These are phyloP conservation scores for Cantharis lateralis DNA, from an alignment of 2,888 invertebrate genomes.

Conservation along the genomic window DNA sequence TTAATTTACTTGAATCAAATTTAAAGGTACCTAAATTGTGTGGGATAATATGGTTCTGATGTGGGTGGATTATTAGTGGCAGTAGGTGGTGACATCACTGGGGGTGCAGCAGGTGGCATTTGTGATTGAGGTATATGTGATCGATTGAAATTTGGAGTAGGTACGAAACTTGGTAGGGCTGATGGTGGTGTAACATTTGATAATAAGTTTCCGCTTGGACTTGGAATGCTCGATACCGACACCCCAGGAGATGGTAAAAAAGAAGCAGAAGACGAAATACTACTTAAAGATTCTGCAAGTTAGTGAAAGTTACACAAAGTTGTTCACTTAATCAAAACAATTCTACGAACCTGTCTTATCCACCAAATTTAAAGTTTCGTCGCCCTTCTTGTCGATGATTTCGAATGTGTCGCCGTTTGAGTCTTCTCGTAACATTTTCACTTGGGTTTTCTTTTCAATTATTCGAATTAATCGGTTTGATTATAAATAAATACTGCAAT, in stretches of 20 bases:
- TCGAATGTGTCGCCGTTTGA: slow-evolving; percentile 56
- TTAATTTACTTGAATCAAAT: neutral
- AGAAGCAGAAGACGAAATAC: slow-evolving; percentile 53
- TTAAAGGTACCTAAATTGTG: slow-evolving; percentile 50
- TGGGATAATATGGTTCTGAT: slow-evolving; percentile 48
- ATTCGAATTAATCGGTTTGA: neutral
- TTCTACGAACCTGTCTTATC: slow-evolving; percentile 41
- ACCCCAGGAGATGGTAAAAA: slow-evolving; percentile 55
- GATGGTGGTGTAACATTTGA: slow-evolving; percentile 73
- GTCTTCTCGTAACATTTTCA: slow-evolving; percentile 49
- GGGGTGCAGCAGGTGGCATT: neutral
- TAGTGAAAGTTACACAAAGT: neutral
- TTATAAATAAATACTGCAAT: slow-evolving; percentile 4
- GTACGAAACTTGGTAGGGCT: slow-evolving; percentile 68
- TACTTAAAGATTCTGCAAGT: slow-evolving; percentile 52
- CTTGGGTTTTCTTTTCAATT: neutral
- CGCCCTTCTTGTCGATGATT: slow-evolving; percentile 53
- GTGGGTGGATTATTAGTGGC: slow-evolving; percentile 17
- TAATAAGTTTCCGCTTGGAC: slow-evolving; percentile 60
- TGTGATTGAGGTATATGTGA: slow-evolving; percentile 3
- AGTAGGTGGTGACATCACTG: neutral
- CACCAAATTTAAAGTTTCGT: slow-evolving; percentile 17
- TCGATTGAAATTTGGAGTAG: slow-evolving; percentile 46
- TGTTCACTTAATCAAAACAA: slow-evolving; percentile 17
- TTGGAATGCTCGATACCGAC: slow-evolving; percentile 49